Evolutionary conservation across 2,888 invertebrate genomes (phyloP), one percentile per base, ranked within the genome.

Genomic region (Melipona beecheii): DNA sequence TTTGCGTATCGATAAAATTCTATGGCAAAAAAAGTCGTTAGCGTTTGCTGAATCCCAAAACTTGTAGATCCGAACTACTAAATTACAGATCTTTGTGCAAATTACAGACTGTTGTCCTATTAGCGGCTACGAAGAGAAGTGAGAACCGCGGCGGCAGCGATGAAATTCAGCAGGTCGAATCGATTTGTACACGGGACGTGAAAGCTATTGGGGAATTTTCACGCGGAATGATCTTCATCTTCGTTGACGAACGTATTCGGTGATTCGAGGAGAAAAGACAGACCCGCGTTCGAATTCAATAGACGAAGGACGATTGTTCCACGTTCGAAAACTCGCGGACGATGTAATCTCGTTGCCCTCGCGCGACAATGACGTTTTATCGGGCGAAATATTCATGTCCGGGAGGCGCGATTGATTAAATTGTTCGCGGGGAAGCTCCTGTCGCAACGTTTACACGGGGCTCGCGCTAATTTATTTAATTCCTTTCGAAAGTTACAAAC

Each of bases 321-420:
- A 54, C 36, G 24, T 43, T 50, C 24, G 27, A 31, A 58, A 31
- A 60, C 58, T 69, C 43, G 4, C 69, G 19, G 50, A 43, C 9
- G 43, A 75, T 27, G 56, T 75, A 66, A 75, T 75, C 66, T 56
- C 43, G 43, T 75, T 56, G 43, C 43, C 43, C 27, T 19, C n/a
- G 24, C 27, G 43, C 24, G 65, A 75, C 58, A 75, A 75, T 75
- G 58, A 64, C 43, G 21, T 43, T 56, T 54, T 43, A 75, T 24
- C 50, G 58, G 2, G 24, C 50, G 60, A 31, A 58, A 69, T 75
- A 60, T 69, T 58, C 68, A 36, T 49, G 19, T 60, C 60, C 50
- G 58, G n/a, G 11, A 43, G 43, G 27, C 11, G n/a, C 24, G 50
- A 62, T 70, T 60, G 50, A 62, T 70, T 60, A 60, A 76, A 76